Evolutionary conservation across 1,140 invertebrate genomes (phyloP).

Genomic region (Orius laevigatus): DNA sequence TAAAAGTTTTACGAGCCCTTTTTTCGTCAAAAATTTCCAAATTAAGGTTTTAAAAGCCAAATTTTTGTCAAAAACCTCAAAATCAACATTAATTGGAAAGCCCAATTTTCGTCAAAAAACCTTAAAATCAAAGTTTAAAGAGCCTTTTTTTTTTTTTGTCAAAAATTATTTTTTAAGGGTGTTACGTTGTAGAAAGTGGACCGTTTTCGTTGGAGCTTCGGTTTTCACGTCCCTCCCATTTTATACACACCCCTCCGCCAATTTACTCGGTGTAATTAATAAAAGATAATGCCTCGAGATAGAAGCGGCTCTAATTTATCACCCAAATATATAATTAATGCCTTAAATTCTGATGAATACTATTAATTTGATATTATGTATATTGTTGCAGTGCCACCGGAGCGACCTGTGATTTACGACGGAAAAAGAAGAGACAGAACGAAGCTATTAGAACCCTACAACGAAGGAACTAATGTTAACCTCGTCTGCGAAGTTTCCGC

Average conservation of each 20-base stretch:
- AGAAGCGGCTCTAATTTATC: constrained; percentile 13
- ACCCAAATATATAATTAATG: constrained; percentile 14
- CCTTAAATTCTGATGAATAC: neutral
- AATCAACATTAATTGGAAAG: no score
- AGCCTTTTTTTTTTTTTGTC: no score
- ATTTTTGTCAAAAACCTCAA: no score
- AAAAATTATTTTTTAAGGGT: no score
- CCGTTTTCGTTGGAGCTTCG: no score
- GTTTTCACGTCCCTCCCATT: no score
- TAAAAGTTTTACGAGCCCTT: no score
- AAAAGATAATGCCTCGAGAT: constrained; percentile 8
- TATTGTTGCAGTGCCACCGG: constrained; percentile 57
- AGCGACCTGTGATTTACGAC: constrained; percentile 70
- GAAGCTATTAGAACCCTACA: constrained; percentile 67
- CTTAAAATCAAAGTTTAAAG: no score
- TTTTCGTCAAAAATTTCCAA: no score
- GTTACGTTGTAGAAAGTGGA: no score
- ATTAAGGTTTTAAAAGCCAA: no score
- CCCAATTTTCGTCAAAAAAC: no score
- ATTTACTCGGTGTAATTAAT: constrained; percentile 11
- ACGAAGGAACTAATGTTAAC: constrained; percentile 65
- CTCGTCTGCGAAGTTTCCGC: constrained; percentile 74
- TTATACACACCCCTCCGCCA: neutral
- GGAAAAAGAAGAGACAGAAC: constrained; percentile 57
- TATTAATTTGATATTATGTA: constrained; percentile 25